Evolutionary conservation across 2,888 invertebrate species (phyloP).

Genomic region (Arrhopalites spinosus): DNA sequence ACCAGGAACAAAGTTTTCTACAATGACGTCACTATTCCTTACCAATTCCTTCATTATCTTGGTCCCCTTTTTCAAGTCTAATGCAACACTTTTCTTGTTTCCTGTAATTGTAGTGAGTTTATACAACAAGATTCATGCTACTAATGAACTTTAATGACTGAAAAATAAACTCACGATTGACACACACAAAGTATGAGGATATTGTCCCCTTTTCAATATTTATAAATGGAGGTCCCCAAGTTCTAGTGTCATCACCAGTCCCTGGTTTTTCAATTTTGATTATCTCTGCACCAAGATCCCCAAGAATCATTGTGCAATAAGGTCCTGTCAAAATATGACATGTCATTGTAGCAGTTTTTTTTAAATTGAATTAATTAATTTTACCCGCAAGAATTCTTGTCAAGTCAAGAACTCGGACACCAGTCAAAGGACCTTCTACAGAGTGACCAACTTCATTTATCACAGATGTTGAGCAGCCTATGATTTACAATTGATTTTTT

Average conservation of each 20-base stretch:
- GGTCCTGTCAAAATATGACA: too few relatives aligned
- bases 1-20: slow-evolving; percentile 94
- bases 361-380: too few relatives aligned
- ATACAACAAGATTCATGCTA: too few relatives aligned
- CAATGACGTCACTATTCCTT: slow-evolving; percentile 78
- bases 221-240: slow-evolving; percentile 91
- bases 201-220: slow-evolving; percentile 65
- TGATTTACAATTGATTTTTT: too few relatives aligned
- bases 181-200: slow-evolving; percentile 80
- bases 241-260: slow-evolving; percentile 83
- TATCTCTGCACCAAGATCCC: slow-evolving; percentile 63
- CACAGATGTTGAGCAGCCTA: too few relatives aligned
- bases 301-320: slow-evolving; percentile 87
- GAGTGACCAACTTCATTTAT: too few relatives aligned
- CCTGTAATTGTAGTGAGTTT: too few relatives aligned
- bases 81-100: slow-evolving; percentile 89
- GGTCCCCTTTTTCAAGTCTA: slow-evolving; percentile 79
- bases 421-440: slow-evolving; percentile 66
- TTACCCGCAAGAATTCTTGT: slow-evolving; percentile 87
- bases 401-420: slow-evolving; percentile 76
- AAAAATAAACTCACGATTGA: too few relatives aligned
- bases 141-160: too few relatives aligned
- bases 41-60: slow-evolving; percentile 73
- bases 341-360: too few relatives aligned
- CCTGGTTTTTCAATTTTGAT: slow-evolving; percentile 76